phyloP scores from a whole-genome alignment of 2,888 invertebrate genomes.

The Cephus nigrinus region DNA sequence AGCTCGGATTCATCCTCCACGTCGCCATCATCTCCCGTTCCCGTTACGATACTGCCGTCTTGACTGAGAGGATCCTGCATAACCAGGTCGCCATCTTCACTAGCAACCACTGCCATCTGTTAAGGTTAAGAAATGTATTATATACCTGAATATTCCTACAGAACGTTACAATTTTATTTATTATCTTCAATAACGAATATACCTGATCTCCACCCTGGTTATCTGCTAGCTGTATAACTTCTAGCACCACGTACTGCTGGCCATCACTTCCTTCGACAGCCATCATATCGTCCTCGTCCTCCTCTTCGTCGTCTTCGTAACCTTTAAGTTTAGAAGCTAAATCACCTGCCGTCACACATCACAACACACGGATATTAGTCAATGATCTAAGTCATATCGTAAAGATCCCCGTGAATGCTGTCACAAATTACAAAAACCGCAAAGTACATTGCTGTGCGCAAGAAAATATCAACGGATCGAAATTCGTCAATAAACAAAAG shows the following conservation, averaged over 20 bases:
- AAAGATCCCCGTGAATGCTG: slow-evolving; percentile 39
- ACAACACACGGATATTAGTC: slow-evolving; percentile 57
- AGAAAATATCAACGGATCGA: not conserved
- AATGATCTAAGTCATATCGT: slow-evolving; percentile 63
- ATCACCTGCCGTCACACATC: slow-evolving; percentile 46
- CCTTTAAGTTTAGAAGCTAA: slow-evolving; percentile 64
- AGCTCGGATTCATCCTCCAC: slow-evolving; percentile 64
- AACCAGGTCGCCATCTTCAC: slow-evolving; percentile 64
- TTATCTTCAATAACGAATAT: slow-evolving; percentile 2
- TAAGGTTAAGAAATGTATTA: slow-evolving; percentile 19
- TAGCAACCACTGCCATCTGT: slow-evolving; percentile 67
- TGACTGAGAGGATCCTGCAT: slow-evolving; percentile 62
- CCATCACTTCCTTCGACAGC: slow-evolving; percentile 79
- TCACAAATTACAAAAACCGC: not conserved
- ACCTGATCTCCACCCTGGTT: slow-evolving; percentile 77
- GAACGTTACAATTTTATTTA: not conserved
- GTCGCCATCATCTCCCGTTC: slow-evolving; percentile 59
- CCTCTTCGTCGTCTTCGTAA: slow-evolving; percentile 64
- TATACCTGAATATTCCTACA: not conserved
- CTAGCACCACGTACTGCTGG: slow-evolving; percentile 89
- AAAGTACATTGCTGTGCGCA: not conserved
- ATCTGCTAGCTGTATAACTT: slow-evolving; percentile 82
- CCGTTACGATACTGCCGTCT: slow-evolving; percentile 67
- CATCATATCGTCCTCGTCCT: slow-evolving; percentile 73
- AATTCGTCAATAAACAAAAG: not conserved